phyloP scores from a whole-genome alignment of 2,888 invertebrate species.

The Apomyelois bistriatella region DNA sequence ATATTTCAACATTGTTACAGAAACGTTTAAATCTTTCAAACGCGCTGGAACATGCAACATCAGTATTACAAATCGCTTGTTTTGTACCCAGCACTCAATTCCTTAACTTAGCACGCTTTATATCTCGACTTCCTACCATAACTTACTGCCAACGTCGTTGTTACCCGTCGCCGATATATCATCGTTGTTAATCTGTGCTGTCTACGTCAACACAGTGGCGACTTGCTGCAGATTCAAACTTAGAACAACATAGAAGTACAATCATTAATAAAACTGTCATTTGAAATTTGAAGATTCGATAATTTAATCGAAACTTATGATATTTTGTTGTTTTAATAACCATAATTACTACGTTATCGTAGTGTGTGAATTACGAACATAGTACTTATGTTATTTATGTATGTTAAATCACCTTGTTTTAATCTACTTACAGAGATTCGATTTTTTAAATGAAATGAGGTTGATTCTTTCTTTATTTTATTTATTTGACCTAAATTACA shows the following conservation, averaged over 20 bases:
- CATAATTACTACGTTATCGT: no score
- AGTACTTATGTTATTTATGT: no score
- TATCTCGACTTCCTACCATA: slow-evolving; percentile 20
- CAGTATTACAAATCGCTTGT: neutral
- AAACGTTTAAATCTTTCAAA: neutral
- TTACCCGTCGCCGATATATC: slow-evolving; percentile 36
- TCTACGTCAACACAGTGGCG: slow-evolving; percentile 34
- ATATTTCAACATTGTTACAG: no score
- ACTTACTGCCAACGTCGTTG: slow-evolving; percentile 24
- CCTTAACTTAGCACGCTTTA: slow-evolving; percentile 1
- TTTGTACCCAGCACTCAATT: neutral
- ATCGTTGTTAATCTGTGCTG: slow-evolving; percentile 36
- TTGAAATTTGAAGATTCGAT: neutral
- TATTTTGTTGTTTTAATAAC: no score
- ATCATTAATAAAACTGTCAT: slow-evolving; percentile 10
- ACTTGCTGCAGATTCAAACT: slow-evolving; percentile 14
- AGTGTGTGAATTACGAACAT: no score
- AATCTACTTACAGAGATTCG: no score
- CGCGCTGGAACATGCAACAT: neutral
- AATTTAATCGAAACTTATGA: neutral
- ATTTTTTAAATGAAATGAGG: no score
- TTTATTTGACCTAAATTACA: no score
- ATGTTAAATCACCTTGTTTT: no score
- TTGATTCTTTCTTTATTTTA: no score
- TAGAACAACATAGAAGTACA: slow-evolving; percentile 2